Base-by-base conservation (phyloP, 2,113 vertebrate species). In the Zeus faber region DNA sequence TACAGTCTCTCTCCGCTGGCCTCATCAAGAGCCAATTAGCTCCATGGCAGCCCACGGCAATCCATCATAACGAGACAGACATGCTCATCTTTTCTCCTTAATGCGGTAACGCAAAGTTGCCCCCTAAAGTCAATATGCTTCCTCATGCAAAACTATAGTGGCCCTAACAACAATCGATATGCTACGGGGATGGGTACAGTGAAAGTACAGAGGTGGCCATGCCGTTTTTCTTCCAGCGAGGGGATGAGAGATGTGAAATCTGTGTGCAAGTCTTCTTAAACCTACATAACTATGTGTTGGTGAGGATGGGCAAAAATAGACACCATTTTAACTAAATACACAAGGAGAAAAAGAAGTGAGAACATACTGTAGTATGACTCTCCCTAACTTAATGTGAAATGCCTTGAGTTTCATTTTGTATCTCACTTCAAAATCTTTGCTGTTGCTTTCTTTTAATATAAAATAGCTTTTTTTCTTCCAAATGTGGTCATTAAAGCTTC, bases 1-100 rank as follows among this genome's bases (percentile, higher is more conserved):
- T 76, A 68, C 27, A 56, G 54, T 75, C 82, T 75, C 62, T 78
- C 76, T 71, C 70, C 76, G 82, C 79, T 83, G 74, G 75, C 73
- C 80, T 85, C 83, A 85, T 87, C 85, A 85, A 79, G 74, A 79
- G 78, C 76, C 78, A 85, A 85, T 88, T 86, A 88, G 74, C 61
- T 76, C 70, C 67, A 77, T 65, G 13, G 64, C 68, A 77, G 72
- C 74, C 70, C 65, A 59, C 26, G 52, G 74, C 70, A 76, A 88
- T 88, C 79, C 84, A 88, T 88, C 86, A 88, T 81, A 76, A 64
- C 58, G 13, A 67, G 62, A 77, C 73, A 80, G 82, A 80, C 81
- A 80, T 62, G 21, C 82, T 85, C 84, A 86, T 84, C 79, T 80
- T 78, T 79, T 80, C 72, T 67, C 64, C 69, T 65, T 80, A 84